These are phyloP conservation scores for Troides oblongomaculatus DNA, from an alignment of 2,888 invertebrate species.

Conservation along the genomic window DNA sequence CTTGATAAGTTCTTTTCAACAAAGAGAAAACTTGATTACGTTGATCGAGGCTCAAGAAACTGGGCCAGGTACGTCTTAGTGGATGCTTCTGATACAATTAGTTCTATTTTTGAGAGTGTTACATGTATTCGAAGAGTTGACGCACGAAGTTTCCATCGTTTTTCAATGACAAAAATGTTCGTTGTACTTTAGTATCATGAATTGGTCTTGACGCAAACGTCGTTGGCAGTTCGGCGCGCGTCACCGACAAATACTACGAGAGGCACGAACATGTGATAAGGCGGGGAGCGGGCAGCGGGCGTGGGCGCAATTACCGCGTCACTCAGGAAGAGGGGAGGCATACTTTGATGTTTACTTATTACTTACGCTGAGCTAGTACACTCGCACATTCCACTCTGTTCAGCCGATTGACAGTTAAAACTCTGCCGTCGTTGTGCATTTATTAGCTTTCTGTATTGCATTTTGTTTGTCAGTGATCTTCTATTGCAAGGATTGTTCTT, in stretches of 20 bases:
- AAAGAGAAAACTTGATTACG: conserved; percentile 78
- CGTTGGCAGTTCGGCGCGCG: conserved; percentile 52
- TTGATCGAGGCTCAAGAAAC: conserved; percentile 63
- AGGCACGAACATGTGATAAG: conserved; percentile 33
- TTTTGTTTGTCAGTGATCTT: conserved; percentile 55
- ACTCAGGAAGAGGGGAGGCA: conserved; percentile 60
- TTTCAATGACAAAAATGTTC: conserved; percentile 36
- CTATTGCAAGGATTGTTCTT: conserved; percentile 49
- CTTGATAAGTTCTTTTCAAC: conserved; percentile 86
- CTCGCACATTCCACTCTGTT: conserved; percentile 71
- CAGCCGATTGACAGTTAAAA: conserved; percentile 48
- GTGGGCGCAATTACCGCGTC: conserved; percentile 56
- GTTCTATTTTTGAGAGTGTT: conserved; percentile 57
- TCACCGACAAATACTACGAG: conserved; percentile 35
- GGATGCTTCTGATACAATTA: conserved; percentile 60
- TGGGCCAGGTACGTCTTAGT: conserved; percentile 73
- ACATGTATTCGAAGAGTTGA: conserved; percentile 52
- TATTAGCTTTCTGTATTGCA: conserved; percentile 58
- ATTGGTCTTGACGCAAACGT: conserved; percentile 57
- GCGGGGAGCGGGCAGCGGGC: conserved; percentile 40
- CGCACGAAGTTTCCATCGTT: conserved; percentile 47
- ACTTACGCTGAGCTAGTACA: conserved; percentile 69
- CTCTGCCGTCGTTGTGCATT: conserved; percentile 63
- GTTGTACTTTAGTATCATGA: conserved; percentile 44
- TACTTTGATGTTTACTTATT: conserved; percentile 66